Conservation (phyloP, 2,888 invertebrate species). For the Agriopis marginaria region DNA sequence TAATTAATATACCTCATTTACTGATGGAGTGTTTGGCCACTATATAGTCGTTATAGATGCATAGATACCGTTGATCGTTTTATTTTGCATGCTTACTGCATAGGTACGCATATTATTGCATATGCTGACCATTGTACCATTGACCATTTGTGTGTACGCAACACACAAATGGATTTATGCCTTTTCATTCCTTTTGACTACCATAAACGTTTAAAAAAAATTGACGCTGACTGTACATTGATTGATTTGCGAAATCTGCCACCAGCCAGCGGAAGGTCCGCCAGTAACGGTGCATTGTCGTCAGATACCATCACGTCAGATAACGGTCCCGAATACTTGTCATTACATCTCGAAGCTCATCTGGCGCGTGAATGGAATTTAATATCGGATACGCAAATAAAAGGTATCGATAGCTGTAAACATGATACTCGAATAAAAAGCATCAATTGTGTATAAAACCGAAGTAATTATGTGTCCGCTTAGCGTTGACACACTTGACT, state of each 20-base stretch:
- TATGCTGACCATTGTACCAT: no score
- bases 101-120: no score
- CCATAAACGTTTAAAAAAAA: no score
- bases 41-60: no score
- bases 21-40: no score
- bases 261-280: slow-evolving; percentile 45
- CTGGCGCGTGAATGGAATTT: slow-evolving; percentile 62
- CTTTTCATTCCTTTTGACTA: no score
- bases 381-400: slow-evolving; percentile 51
- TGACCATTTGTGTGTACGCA: no score
- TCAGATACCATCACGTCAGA: slow-evolving; percentile 72
- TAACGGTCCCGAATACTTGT: slow-evolving; percentile 75
- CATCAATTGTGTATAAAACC: slow-evolving; percentile 37
- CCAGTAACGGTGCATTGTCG: slow-evolving; percentile 45
- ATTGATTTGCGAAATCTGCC: slow-evolving; percentile 25
- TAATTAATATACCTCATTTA: no score
- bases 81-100: no score
- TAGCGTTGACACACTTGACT: slow-evolving; percentile 1
- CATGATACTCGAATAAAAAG: slow-evolving; percentile 20
- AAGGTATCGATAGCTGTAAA: slow-evolving; percentile 38
- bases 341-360: slow-evolving; percentile 63
- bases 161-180: no score
- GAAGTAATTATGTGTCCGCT: slow-evolving; percentile 23
- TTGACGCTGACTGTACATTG: background rate
- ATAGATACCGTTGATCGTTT: no score